Conservation (phyloP, 1,140 invertebrate genomes). For the Octopus sinensis region DNA sequence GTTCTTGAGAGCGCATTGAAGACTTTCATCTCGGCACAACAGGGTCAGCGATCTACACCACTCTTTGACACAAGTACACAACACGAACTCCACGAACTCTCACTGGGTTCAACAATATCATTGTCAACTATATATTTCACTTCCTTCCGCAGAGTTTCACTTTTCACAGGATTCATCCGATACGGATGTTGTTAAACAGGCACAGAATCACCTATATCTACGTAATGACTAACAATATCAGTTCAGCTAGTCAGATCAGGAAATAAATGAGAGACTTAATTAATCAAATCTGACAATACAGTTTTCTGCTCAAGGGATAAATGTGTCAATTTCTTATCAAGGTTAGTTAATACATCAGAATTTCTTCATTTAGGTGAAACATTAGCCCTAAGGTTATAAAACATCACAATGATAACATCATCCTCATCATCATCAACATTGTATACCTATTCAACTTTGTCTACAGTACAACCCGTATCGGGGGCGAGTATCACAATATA, state of each 20-base stretch:
- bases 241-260: slow-evolving; percentile 22
- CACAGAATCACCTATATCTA: slow-evolving; percentile 16
- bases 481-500: not conserved
- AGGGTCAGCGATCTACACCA: slow-evolving; percentile 20
- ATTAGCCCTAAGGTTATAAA: too few species aligned
- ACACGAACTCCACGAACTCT: too few species aligned
- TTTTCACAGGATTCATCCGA: slow-evolving; percentile 43
- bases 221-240: slow-evolving; percentile 20
- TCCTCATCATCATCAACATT: not conserved
- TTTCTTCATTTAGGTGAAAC: not conserved
- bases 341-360: not conserved
- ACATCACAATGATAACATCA: too few species aligned
- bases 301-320: not conserved
- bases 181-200: slow-evolving; percentile 32
- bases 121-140: slow-evolving; percentile 40
- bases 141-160: slow-evolving; percentile 47
- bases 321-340: not conserved
- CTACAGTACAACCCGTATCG: not conserved
- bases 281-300: not conserved
- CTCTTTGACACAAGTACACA: slow-evolving; percentile 29
- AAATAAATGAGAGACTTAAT: not conserved
- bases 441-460: too few species aligned
- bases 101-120: slow-evolving; percentile 27
- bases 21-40: slow-evolving; percentile 27
- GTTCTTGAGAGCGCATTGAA: slow-evolving; percentile 28